phyloP scores from a whole-genome alignment of 2,888 invertebrate genomes.

The Andrena dorsata region DNA sequence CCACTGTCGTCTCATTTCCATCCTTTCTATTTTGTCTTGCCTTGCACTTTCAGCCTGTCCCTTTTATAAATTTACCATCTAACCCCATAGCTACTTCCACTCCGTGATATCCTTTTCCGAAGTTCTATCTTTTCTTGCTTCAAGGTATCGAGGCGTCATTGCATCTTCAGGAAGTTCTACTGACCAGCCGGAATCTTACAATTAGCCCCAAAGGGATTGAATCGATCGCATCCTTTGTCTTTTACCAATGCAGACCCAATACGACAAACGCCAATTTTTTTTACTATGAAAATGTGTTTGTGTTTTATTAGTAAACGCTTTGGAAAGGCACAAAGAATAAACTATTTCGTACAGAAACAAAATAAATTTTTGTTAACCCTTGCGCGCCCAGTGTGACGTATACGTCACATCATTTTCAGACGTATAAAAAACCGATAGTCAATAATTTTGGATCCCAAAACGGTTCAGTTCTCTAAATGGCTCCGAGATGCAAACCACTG shows the following conservation, averaged over 20 bases:
- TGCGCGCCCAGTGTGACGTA: too few species aligned
- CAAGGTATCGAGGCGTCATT: constrained; percentile 32
- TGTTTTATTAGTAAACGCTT: too few species aligned
- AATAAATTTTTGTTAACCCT: too few species aligned
- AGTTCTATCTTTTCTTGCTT: constrained; percentile 36
- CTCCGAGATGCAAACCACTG: too few species aligned
- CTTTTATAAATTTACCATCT: constrained; percentile 13
- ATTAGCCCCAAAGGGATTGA: constrained; percentile 65
- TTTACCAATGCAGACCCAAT: constrained; percentile 23
- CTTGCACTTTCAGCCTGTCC: constrained; percentile 29
- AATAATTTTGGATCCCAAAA: too few species aligned
- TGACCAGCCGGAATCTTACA: constrained; percentile 23
- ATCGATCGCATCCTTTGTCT: constrained; percentile 63
- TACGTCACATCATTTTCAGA: too few species aligned
- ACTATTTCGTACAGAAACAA: too few species aligned
- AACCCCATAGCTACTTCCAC: constrained; percentile 10
- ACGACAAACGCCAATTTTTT: constrained; percentile 20
- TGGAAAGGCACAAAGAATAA: too few species aligned
- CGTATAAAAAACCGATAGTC: too few species aligned
- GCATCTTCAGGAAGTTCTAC: constrained; percentile 34
- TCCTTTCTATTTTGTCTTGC: constrained; percentile 56
- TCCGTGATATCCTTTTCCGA: constrained; percentile 15
- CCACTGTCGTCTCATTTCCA: constrained; percentile 42
- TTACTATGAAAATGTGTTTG: too few species aligned
- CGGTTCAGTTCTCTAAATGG: too few species aligned